A percentile compares a stretch with the other conserved stretches of the same genome.
Conservation (phyloP, 2,888 invertebrate genomes). For the Nudaria mundana region DNA sequence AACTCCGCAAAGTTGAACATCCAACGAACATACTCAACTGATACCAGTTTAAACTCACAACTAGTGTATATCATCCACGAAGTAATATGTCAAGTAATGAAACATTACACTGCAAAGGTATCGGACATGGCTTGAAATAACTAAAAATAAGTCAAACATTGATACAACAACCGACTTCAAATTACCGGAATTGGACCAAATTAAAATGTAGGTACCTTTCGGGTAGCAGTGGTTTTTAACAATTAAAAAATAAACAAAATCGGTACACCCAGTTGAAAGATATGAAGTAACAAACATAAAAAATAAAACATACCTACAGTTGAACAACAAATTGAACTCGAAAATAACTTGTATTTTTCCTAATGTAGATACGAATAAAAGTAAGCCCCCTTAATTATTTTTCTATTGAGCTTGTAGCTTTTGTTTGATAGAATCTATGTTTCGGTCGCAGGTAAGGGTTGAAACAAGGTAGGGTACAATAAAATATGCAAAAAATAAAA, state of each 20-base stretch:
- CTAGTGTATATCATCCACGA: neutral
- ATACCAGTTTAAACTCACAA: neutral
- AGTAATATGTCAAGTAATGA: neutral
- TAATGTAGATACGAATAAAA: conserved; percentile 20
- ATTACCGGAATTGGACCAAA: no score
- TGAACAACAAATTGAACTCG: conserved; percentile 7
- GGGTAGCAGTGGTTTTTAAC: no score
- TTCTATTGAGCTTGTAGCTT: conserved; percentile 18
- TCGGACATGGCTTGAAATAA: no score
- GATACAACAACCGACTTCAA: no score
- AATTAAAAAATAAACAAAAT: no score
- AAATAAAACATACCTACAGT: neutral
- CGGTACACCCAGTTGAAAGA: no score
- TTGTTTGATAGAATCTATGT: conserved; percentile 20
- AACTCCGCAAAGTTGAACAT: conserved; percentile 4
- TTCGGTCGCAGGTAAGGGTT: conserved; percentile 18
- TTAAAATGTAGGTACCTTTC: no score
- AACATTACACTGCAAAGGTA: neutral
- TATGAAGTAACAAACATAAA: neutral
- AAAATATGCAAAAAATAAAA: conserved; percentile 19
- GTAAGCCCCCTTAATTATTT: conserved; percentile 24
- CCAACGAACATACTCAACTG: neutral
- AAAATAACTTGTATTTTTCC: conserved; percentile 11
- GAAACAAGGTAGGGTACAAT: conserved; percentile 17
- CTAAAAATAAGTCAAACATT: no score